Conservation (phyloP, 2,888 invertebrate genomes). For the Andrena haemorrhoa region DNA sequence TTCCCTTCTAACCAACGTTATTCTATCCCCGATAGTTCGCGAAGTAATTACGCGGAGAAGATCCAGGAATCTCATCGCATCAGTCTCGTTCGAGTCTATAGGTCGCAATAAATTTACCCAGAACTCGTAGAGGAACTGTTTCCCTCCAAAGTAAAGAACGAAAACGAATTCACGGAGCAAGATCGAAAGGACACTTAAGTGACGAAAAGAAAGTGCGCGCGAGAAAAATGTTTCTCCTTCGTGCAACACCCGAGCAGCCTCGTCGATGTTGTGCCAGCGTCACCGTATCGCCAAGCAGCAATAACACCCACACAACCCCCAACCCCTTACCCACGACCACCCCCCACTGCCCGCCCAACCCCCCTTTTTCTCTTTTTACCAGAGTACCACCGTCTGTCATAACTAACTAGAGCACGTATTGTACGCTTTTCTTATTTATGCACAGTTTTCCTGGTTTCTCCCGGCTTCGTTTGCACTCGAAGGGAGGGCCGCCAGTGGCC, state of each 20-base stretch:
- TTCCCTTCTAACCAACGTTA: no score
- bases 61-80: no score
- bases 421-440: slow-evolving; percentile 86
- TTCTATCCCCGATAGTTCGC: no score
- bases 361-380: slow-evolving; percentile 41
- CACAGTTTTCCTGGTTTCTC: slow-evolving; percentile 99
- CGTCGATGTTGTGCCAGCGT: slow-evolving; percentile 38
- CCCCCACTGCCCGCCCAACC: not conserved
- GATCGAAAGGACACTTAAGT: not conserved
- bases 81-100: no score
- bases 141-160: not conserved
- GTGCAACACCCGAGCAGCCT: slow-evolving; percentile 46
- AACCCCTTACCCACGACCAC: no score
- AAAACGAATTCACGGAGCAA: no score
- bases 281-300: slow-evolving; percentile 53
- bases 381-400: slow-evolving; percentile 71
- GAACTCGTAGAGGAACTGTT: not conserved
- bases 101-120: not conserved
- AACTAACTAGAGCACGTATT: slow-evolving; percentile 81
- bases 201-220: not conserved
- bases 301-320: slow-evolving; percentile 42
- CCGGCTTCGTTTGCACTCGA: slow-evolving; percentile 97
- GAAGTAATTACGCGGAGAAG: no score
- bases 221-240: slow-evolving; percentile 17
- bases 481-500: slow-evolving; percentile 97